Evolutionary conservation across 2,797 vertebrate species (phyloP).

Genomic region (Centropyge bicolor): DNA sequence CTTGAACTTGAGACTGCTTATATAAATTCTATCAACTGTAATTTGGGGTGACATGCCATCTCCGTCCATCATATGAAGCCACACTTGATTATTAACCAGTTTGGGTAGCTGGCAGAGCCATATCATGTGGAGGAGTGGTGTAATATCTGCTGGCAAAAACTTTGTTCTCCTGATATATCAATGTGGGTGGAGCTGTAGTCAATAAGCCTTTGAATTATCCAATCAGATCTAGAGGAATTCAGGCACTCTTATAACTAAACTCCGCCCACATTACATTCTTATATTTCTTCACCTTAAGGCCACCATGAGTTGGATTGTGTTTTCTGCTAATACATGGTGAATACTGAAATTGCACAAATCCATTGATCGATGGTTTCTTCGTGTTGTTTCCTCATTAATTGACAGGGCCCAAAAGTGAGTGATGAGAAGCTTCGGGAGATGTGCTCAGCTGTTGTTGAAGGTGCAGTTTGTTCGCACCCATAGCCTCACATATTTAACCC

Average conservation of each 20-base stretch:
- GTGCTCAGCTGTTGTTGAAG: conserved; percentile 85
- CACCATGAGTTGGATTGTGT: not conserved
- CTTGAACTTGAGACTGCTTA: not conserved
- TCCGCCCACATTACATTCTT: not conserved
- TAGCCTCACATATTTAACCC: not conserved
- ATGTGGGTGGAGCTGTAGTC: not conserved
- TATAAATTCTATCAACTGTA: no score
- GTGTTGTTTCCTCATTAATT: conserved; percentile 4
- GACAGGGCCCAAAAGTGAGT: conserved; percentile 83
- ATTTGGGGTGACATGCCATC: not conserved
- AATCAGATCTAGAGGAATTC: not conserved
- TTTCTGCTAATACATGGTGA: not conserved
- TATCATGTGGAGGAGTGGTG: not conserved
- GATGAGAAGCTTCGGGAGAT: conserved; percentile 85
- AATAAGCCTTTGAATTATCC: not conserved
- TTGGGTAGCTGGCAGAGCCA: no score
- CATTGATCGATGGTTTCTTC: not conserved
- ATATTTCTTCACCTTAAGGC: not conserved
- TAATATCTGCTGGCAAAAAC: not conserved
- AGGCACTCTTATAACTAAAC: not conserved
- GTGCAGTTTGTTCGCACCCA: conserved; percentile 52
- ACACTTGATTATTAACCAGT: no score
- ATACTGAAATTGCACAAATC: not conserved
- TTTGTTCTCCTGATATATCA: no score
- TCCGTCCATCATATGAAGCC: no score